Evolutionary conservation across 2,888 invertebrate genomes (phyloP), one percentile per base, ranked within the genome.

Genomic region (Xestia c-nigrum): DNA sequence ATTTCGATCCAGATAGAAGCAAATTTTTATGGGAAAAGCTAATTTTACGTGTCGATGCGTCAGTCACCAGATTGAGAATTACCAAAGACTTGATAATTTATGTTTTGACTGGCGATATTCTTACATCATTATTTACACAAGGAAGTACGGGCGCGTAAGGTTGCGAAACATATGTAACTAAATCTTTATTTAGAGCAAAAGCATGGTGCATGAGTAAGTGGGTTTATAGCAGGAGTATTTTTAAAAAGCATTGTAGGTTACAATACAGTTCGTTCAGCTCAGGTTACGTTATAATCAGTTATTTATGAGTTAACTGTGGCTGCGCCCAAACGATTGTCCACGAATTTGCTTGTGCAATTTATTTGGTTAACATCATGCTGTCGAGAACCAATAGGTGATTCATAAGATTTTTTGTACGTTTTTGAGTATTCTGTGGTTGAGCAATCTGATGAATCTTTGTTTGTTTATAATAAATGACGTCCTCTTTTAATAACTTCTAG

Each of bases 41-140:
- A 80, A 81, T 78, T 76, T 77, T 79, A 76, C 65, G 79, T 69
- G 67, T 74, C 78, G 75, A 86, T 89, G 85, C 84, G 81, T 88
- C 87, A 89, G 74, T 74, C 83, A 84, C 86, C 84, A 83, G 89
- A 89, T 87, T 80, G 64, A 85, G 71, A 81, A 87, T 89, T 87
- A 82, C 86, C 83, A 85, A 85, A 87, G 79, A 78, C 80, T 83
- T 75, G 81, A 87, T 86, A 85, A 85, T 87, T 87, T 86, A 87
- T 85, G 80, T 78, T 76, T 81, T 74, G 70, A 79, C 79, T 76
- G 81, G 84, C 76, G 83, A 72, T 88, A 72, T 73, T 89, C 86
- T 95, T 94, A 92, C 95, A 92, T 94, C 94, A 95, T 92, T 94
- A 93, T 94, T 94, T 94, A 94, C 93, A 92, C 91, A 93, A 93